These are phyloP conservation scores for Coelinius sp. DNA, from an alignment of 2,888 invertebrate species.

Conservation along the genomic window DNA sequence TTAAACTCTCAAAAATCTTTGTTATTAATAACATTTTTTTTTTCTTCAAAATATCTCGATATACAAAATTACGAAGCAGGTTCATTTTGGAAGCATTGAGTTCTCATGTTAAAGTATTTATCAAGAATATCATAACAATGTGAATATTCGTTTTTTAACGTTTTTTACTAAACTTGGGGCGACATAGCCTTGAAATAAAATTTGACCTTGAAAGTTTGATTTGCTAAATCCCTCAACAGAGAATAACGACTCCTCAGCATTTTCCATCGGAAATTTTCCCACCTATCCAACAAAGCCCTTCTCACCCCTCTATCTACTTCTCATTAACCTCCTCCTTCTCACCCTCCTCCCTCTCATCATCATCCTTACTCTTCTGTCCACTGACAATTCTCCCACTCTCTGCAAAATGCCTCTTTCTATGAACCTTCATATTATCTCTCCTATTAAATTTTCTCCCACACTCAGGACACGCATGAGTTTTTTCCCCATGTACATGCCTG, in stretches of 20 bases:
- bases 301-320: too few relatives aligned
- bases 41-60: neutral
- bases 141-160: neutral
- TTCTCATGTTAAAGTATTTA: neutral
- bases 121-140: neutral
- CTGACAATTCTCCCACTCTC: constrained; percentile 51
- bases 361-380: constrained; percentile 43
- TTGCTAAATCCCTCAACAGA: too few relatives aligned
- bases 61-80: neutral
- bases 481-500: constrained; percentile 68
- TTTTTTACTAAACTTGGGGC: too few relatives aligned
- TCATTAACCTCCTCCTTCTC: constrained; percentile 42
- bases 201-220: too few relatives aligned
- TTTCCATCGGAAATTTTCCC: constrained; percentile 23
- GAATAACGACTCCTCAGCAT: too few relatives aligned
- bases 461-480: constrained; percentile 67
- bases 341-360: constrained; percentile 41
- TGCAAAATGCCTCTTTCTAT: constrained; percentile 65
- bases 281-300: too few relatives aligned
- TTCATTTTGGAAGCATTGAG: neutral
- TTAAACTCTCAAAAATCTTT: neutral
- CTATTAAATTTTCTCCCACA: constrained; percentile 68
- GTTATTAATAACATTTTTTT: neutral
- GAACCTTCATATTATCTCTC: constrained; percentile 69
- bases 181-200: too few relatives aligned